A percentile compares a stretch with the other conserved stretches of the same genome.
Conservation (phyloP, 2,797 vertebrate genomes). For the Coregonus suidteri region DNA sequence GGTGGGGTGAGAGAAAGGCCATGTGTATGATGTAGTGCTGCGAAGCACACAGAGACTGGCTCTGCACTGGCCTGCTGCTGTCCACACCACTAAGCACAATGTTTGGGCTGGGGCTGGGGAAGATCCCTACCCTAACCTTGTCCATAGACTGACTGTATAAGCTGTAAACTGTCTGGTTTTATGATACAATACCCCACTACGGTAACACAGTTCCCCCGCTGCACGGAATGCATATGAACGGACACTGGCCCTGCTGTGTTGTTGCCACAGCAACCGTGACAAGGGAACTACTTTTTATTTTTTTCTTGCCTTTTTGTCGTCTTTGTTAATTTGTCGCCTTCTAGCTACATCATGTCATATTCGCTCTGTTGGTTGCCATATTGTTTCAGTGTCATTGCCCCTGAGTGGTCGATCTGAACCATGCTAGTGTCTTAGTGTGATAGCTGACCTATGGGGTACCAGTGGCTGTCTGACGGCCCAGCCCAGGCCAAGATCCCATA, state of each 20-base stretch:
- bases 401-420: not conserved
- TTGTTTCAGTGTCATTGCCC: not conserved
- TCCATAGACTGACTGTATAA: slow-evolving; percentile 26
- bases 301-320: slow-evolving; percentile 1
- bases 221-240: slow-evolving; percentile 8
- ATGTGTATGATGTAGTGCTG: slow-evolving; percentile 16
- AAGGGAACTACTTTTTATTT: slow-evolving; percentile 20
- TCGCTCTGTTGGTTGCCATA: not conserved
- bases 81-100: slow-evolving; percentile 38
- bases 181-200: slow-evolving; percentile 16
- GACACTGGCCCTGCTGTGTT: slow-evolving; percentile 31
- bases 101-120: slow-evolving; percentile 19
- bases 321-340: slow-evolving; percentile 9
- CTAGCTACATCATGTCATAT: slow-evolving; percentile 13
- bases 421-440: slow-evolving; percentile 7
- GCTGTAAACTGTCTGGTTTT: slow-evolving; percentile 16
- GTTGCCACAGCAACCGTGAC: slow-evolving; percentile 15
- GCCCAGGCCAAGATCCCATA: not conserved
- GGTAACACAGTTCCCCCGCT: not conserved
- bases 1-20: slow-evolving; percentile 31
- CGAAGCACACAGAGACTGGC: slow-evolving; percentile 32
- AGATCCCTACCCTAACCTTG: not conserved
- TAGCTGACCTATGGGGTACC: not conserved
- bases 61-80: slow-evolving; percentile 63
- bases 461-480: not conserved